Evolutionary conservation across 2,888 invertebrate species (phyloP), one percentile per base, ranked within the genome.

Genomic region (Limnephilus lunatus): DNA sequence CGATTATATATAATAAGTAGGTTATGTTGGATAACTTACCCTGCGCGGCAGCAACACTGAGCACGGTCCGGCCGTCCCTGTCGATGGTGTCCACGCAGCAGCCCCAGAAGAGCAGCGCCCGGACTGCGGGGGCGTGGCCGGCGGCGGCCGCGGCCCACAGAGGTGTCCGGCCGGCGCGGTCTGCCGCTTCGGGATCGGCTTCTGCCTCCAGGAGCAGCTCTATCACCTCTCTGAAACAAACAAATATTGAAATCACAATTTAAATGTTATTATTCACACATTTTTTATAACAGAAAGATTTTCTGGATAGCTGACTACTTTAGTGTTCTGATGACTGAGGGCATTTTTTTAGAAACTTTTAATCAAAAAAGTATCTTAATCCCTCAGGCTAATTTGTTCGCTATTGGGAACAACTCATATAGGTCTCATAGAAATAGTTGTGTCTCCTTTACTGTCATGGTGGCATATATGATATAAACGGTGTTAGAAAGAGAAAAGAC

Each of bases 81-180:
- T 99, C 99, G 96, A 99, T 99, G 94, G 97, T 98, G 95, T 99
- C 99, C 90, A 99, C 98, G 94, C 98, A 98, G 93, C 99, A 99
- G 82, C 99, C 99, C 99, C 99, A 99, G 96, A 99, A 99, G 93
- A 99, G 96, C 94, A 99, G 96, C 94, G 99, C 96, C 30, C 98
- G 97, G 1, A 99, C 98, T 1, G 99, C 98, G 25, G 97, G 96
- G 39, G 98, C 98, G 95, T 99, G 99, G 0, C 99, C 99, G 95
- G 99, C 99, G 19, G 98, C 98, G 12, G 99, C 99, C 0, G 99
- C 99, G 14, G 99, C 99, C 98, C 99, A 99, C 93, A 99, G 96
- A 3, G 98, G 98, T 1, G 98, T 98, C 89, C 98, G 97, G 0
- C 98, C 98, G 92, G 97, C 97, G 90, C 97, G 97, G 95, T 99